Evolutionary conservation across 2,797 vertebrate genomes (phyloP), one percentile per base, ranked within the genome.

Genomic region (Melanotaenia nigrans): DNA sequence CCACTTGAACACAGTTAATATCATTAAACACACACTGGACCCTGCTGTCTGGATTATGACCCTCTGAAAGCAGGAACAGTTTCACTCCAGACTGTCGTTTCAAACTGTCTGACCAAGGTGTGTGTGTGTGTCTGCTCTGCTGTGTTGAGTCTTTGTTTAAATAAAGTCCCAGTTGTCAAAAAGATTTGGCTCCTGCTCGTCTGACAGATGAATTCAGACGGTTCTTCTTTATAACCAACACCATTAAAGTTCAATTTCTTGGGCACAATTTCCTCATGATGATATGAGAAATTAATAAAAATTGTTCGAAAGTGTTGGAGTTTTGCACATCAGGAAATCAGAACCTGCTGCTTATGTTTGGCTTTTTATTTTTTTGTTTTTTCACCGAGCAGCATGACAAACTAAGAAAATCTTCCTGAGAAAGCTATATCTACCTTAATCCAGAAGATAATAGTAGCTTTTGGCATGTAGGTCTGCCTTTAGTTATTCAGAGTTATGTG

Each of bases 91-190:
- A 64, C 45, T 55, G 47, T 67, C 56, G n/a, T 35, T 22, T 73
- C 60, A 55, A 77, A 59, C 57, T 18, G 47, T 70, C 54, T 69
- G 28, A 28, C 51, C 38, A 40, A 25, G 24, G 38, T 40, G 13
- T 40, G 38, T 40, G 10, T 64, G 64, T 42, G 14, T 42, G 40
- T 36, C 68, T 38, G 36, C 11, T 74, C 38, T 65, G 25, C 16
- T 25, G 3, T 56, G 33, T 79, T 79, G 61, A 75, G 55, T 53
- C 58, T 85, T 71, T 68, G 47, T 69, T 76, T 56, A 40, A 61
- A 76, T 59, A 47, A 38, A 62, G 42, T 55, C 49, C 9, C n/a
- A 13, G 20, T 65, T 58, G 32, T 53, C 13, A 35, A 54, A 60
- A 32, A 61, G 7, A 51, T 47, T 16, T 65, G 47, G 12, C 25